Percentiles rank a stretch among this genome's conserved stretches.
These are phyloP conservation scores for Macaria notata DNA, from an alignment of 2,888 invertebrate genomes.

Conservation along the genomic window DNA sequence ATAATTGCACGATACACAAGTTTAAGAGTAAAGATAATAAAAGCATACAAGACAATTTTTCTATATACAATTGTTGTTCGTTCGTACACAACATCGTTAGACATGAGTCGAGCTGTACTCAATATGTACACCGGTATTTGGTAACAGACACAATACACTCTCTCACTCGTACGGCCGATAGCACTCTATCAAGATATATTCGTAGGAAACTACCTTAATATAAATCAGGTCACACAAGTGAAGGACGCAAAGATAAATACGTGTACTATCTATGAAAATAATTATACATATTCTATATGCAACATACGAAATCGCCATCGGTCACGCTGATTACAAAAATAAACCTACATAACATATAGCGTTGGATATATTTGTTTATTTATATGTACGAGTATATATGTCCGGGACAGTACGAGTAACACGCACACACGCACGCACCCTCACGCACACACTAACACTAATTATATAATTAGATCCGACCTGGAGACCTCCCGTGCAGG, in stretches of 20 bases:
- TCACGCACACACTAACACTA: conserved; percentile 17
- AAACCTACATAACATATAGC: conserved; percentile 39
- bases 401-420: conserved; percentile 48
- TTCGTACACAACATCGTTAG: conserved; percentile 23
- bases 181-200: conserved; percentile 53
- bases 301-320: conserved; percentile 50
- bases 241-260: conserved; percentile 59
- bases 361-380: conserved; percentile 26
- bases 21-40: conserved; percentile 35
- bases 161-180: conserved; percentile 40
- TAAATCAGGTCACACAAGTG: conserved; percentile 81
- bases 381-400: conserved; percentile 32
- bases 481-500: conserved; percentile 33
- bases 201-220: conserved; percentile 74
- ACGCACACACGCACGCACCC: conserved; percentile 36
- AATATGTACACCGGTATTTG: conserved; percentile 22
- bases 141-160: conserved; percentile 18
- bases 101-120: conserved; percentile 13
- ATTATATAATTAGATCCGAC: conserved; percentile 21
- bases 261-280: conserved; percentile 50
- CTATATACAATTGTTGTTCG: conserved; percentile 46
- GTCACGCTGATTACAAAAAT: conserved; percentile 49
- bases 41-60: conserved; percentile 38
- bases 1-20: conserved; percentile 63
- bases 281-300: conserved; percentile 51